phyloP scores from a whole-genome alignment of 2,888 invertebrate genomes.

The Beris morrisii region DNA sequence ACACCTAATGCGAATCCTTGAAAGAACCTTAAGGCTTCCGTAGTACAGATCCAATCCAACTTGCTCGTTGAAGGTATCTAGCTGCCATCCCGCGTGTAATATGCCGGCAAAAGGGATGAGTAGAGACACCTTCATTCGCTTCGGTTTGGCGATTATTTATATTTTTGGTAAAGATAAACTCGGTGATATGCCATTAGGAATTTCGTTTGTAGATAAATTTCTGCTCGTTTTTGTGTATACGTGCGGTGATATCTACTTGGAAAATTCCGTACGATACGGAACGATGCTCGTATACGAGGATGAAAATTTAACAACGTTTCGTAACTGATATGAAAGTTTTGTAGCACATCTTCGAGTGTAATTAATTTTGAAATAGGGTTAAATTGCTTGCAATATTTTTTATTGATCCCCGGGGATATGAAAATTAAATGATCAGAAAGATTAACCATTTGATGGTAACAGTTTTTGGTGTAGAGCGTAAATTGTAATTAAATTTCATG shows the following conservation, averaged over 20 bases:
- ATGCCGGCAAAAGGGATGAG: slow-evolving; percentile 4
- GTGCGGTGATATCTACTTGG: too few relatives aligned
- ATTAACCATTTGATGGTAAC: slow-evolving; percentile 10
- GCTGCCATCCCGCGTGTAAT: background rate
- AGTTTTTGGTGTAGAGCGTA: background rate
- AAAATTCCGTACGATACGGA: too few relatives aligned
- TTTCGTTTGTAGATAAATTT: slow-evolving; percentile 32
- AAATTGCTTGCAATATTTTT: slow-evolving; percentile 22
- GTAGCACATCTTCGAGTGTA: slow-evolving; percentile 19
- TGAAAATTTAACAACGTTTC: background rate
- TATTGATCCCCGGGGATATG: slow-evolving; percentile 28
- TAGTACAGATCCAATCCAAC: background rate
- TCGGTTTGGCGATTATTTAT: slow-evolving; percentile 32
- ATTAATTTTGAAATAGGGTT: slow-evolving; percentile 28
- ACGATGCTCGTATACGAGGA: too few relatives aligned
- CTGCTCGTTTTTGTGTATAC: slow-evolving; percentile 7
- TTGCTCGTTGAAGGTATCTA: slow-evolving; percentile 10
- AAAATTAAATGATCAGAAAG: slow-evolving; percentile 26
- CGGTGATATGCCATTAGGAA: slow-evolving; percentile 25
- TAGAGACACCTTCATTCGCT: slow-evolving; percentile 27
- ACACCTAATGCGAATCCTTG: background rate
- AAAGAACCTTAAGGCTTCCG: background rate
- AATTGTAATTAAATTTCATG: slow-evolving; percentile 24
- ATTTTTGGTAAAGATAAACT: slow-evolving; percentile 31
- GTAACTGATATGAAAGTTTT: slow-evolving; percentile 26